phyloP scores from a whole-genome alignment of 2,888 invertebrate species.

The Phorcus lineatus region DNA sequence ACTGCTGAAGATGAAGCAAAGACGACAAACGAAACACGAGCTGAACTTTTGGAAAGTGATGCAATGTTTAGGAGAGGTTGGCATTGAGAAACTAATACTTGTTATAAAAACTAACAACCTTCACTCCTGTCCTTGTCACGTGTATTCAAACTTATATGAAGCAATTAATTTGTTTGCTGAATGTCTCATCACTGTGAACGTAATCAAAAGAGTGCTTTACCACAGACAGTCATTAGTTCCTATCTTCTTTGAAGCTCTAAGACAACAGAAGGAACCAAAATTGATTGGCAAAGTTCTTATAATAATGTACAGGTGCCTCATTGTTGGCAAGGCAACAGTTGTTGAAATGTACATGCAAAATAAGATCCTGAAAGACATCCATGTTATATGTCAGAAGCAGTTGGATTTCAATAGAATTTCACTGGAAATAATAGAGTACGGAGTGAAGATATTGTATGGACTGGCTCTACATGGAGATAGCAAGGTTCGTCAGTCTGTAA shows the following conservation, averaged over 20 bases:
- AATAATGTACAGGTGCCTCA: constrained; percentile 38
- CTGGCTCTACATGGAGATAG: constrained; percentile 37
- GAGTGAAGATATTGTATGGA: constrained; percentile 33
- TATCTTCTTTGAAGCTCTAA: constrained; percentile 39
- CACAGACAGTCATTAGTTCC: constrained; percentile 38
- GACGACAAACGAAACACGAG: constrained; percentile 41
- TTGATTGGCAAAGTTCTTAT: constrained; percentile 31
- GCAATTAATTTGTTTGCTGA: constrained; percentile 42
- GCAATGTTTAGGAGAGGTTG: constrained; percentile 48
- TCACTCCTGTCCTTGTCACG: constrained; percentile 39
- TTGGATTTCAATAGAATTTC: constrained; percentile 25
- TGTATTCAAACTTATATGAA: constrained; percentile 32
- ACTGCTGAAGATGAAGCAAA: constrained; percentile 43
- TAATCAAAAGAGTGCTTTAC: constrained; percentile 44
- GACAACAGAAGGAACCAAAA: constrained; percentile 36
- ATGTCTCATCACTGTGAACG: constrained; percentile 39
- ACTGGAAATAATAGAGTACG: constrained; percentile 30
- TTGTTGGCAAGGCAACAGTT: constrained; percentile 41
- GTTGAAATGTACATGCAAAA: constrained; percentile 39
- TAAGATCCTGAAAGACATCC: constrained; percentile 43
- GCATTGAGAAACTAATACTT: constrained; percentile 36
- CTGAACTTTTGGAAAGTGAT: constrained; percentile 50
- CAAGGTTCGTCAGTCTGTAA: constrained; percentile 33
- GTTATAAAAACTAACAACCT: constrained; percentile 35
- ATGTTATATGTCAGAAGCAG: constrained; percentile 32